Base-by-base conservation (phyloP, 2,797 vertebrate species). In the Danio kyathit region DNA sequence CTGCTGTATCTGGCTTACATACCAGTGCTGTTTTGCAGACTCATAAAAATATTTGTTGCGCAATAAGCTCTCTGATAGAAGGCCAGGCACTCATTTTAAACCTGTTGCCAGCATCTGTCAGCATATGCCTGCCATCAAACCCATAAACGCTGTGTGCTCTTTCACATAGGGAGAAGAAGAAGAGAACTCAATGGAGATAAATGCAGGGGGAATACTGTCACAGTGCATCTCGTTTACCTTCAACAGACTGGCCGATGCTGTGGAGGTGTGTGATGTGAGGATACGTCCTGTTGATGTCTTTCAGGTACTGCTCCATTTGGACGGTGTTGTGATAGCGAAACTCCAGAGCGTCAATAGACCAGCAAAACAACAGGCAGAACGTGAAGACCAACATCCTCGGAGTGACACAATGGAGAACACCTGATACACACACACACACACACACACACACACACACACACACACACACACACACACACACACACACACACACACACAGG, bases 241-340 rank as follows among this genome's bases (percentile, higher is more conserved):
- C 82, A 5, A 89, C 87, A 12, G 89, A 89, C 57, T 78, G 81
- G 12, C 89, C 89, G 29, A 90, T 89, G 52, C 88, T 90, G 79
- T 89, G 84, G 5, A 90, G 82, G 52, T 87, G 70, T 7, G 89
- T 86, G 78, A 90, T 80, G 19, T 75, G 65, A 5, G 87, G 71
- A 77, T 77, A 87, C 21, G 69, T 88, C 59, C 21, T 75, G 80
- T 66, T 87, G 70, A 89, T 64, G 40, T 75, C 73, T 38, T 72
- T 81, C 44, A 90, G 75, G 44, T 88, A 89, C 60, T 65, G 69
- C 64, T 83, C 85, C 41, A 88, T 54, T 77, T 89, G 81, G 7
- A 38, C 7, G 0, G 80, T 65, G 84, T 87, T 82, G 70, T 90
- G 86, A 72, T 89, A 90, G n/a, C 46, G 83, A 48, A 90, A 88